These are phyloP conservation scores for Ctenodactylus gundi DNA, from an alignment of 2,113 vertebrate genomes.

Conservation along the genomic window DNA sequence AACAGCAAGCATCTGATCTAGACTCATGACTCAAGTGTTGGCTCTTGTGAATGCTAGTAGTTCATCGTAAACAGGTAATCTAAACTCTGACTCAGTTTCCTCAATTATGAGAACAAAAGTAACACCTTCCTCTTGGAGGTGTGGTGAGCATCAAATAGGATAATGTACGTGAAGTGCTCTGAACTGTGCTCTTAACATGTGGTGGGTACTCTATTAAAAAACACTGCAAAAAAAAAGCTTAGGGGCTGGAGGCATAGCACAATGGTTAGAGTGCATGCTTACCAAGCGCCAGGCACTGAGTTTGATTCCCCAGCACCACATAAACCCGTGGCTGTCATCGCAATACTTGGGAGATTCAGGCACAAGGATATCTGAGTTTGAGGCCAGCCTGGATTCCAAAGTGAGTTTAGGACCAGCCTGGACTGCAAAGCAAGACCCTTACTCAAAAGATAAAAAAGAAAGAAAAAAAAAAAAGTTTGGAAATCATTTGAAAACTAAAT, in stretches of 20 bases:
- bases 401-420: too few relatives aligned
- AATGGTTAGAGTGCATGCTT: too few relatives aligned
- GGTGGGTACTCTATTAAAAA: neutral
- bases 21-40: neutral
- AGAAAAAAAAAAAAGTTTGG: neutral
- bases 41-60: neutral
- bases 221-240: neutral
- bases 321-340: too few relatives aligned
- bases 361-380: too few relatives aligned
- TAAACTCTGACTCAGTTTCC: conserved; percentile 55
- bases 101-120: conserved; percentile 52
- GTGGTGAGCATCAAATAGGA: conserved; percentile 33
- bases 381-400: too few relatives aligned
- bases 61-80: conserved; percentile 42
- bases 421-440: too few relatives aligned
- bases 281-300: too few relatives aligned
- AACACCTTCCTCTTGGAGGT: conserved; percentile 35
- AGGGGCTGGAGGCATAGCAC: too few relatives aligned
- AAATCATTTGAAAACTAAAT: neutral
- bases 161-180: neutral
- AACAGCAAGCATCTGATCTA: neutral
- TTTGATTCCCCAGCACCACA: too few relatives aligned
- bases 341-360: too few relatives aligned
- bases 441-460: neutral
- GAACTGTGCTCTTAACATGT: neutral